Evolutionary conservation across 2,113 vertebrate genomes (phyloP).

Genomic region (Calidris pugnax): DNA sequence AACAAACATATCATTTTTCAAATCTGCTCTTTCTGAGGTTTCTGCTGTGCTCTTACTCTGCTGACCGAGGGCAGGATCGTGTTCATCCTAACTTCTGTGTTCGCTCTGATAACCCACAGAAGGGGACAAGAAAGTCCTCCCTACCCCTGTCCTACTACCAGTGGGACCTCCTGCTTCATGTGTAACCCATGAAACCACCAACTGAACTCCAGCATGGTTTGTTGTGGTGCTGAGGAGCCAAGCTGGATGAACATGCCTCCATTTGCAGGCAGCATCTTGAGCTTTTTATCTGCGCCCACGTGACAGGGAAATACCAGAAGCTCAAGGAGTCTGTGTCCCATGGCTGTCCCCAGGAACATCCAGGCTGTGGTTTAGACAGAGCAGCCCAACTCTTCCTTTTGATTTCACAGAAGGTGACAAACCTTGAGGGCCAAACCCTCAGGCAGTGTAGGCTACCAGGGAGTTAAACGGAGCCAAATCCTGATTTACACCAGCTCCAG

Average conservation of each 20-base stretch:
- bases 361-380: neutral
- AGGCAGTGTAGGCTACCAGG: neutral
- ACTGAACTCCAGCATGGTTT: neutral
- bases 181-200: neutral
- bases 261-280: neutral
- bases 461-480: neutral
- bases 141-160: neutral
- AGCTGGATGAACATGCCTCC: neutral
- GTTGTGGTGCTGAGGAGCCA: neutral
- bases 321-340: accelerated
- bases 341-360: neutral
- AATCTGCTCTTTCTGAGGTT: neutral
- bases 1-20: neutral
- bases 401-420: neutral
- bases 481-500: neutral
- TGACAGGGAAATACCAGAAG: neutral
- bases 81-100: neutral
- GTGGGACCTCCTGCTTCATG: neutral
- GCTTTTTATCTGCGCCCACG: accelerated
- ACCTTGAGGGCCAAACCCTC: neutral
- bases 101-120: neutral
- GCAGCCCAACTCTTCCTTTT: neutral
- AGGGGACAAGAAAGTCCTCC: neutral
- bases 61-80: neutral
- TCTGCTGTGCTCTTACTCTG: neutral